Percentiles rank a stretch among this genome's conserved stretches.
Evolutionary conservation across 2,797 vertebrate species (phyloP).

Genomic region (Chromobotia macracanthus): DNA sequence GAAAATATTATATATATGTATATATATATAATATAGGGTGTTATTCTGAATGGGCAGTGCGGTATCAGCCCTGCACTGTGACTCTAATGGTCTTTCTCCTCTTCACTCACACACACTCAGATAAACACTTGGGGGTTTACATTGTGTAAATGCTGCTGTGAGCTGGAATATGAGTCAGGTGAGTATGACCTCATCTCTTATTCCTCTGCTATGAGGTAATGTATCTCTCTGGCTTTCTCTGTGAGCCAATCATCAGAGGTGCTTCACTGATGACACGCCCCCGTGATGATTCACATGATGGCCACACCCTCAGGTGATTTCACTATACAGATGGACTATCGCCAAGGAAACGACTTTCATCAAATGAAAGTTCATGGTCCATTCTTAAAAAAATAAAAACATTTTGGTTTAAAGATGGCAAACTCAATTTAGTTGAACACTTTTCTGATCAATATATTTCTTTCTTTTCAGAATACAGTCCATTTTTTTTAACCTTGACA

Average conservation of each 20-base stretch:
- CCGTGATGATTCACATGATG: constrained; percentile 66
- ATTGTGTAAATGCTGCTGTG: constrained; percentile 71
- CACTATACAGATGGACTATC: constrained; percentile 29
- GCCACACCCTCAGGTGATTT: constrained; percentile 65
- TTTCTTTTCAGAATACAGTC: neutral
- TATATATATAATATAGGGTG: no score
- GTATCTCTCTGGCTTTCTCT: constrained; percentile 47
- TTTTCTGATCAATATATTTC: neutral
- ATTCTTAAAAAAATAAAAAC: neutral
- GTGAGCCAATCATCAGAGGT: constrained; percentile 58
- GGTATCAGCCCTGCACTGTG: neutral
- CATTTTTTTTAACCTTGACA: no score
- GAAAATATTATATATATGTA: no score
- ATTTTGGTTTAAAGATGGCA: neutral
- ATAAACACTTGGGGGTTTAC: constrained; percentile 51
- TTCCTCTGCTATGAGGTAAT: constrained; percentile 80
- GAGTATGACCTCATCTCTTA: constrained; percentile 81
- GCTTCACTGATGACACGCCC: constrained; percentile 70
- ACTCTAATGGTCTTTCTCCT: constrained; percentile 14
- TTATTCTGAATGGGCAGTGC: neutral
- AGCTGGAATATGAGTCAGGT: constrained; percentile 81
- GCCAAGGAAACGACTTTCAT: neutral
- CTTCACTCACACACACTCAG: constrained; percentile 24
- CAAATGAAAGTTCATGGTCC: neutral
- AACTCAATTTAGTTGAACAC: neutral